phyloP scores from a whole-genome alignment of 2,113 vertebrate species.

The Casuarius casuarius region DNA sequence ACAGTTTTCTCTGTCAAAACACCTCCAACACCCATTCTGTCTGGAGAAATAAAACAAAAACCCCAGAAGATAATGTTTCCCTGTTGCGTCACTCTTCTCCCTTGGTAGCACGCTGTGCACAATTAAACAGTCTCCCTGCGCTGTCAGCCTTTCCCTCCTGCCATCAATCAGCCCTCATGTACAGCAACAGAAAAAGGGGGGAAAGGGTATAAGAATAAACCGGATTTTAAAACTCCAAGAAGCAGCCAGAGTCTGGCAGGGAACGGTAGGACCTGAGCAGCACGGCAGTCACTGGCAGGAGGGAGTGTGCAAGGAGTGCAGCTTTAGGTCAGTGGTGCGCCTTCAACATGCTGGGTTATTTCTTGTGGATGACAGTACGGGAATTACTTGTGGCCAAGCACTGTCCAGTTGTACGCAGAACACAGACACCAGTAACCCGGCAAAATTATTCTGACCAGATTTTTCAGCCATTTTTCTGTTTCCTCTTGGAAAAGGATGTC shows the following conservation, averaged over 20 bases:
- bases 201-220: not conserved
- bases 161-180: not conserved
- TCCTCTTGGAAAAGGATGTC: not conserved
- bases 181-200: not conserved
- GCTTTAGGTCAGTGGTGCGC: not conserved
- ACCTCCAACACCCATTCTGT: not conserved
- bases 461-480: not conserved
- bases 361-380: not conserved
- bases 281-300: not conserved
- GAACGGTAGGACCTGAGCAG: not conserved
- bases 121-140: not conserved
- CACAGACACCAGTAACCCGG: not conserved
- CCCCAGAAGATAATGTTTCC: not conserved
- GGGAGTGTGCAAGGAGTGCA: not conserved
- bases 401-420: not conserved
- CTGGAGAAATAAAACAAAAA: not conserved
- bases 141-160: not conserved
- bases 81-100: not conserved
- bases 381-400: not conserved
- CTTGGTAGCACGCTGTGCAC: not conserved
- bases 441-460: not conserved
- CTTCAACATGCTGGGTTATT: fast-evolving
- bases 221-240: not conserved
- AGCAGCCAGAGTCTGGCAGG: not conserved
- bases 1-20: not conserved